Conservation (phyloP, 2,113 vertebrate species). For the Cavia aperea region DNA sequence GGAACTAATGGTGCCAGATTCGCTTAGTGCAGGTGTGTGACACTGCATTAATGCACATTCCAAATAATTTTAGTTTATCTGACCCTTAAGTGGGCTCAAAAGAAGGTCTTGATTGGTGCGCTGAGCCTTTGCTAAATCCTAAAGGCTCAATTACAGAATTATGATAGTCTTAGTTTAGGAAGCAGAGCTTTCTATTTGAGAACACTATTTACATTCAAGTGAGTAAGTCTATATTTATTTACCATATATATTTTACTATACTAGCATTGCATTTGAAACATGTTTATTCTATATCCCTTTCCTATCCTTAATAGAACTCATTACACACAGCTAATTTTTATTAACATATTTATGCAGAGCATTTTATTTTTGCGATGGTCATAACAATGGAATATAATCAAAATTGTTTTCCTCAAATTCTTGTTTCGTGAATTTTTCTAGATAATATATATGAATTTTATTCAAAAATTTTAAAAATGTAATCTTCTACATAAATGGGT, state of each 20-base stretch:
- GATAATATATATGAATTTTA: not conserved
- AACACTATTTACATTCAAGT: not conserved
- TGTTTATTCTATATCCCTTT: constrained; percentile 10
- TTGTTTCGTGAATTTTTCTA: not conserved
- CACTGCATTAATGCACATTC: not conserved
- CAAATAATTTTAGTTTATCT: not conserved
- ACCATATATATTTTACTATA: not conserved
- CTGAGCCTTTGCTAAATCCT: not conserved
- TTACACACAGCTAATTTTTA: not conserved
- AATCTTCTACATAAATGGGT: not conserved
- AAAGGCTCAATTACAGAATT: not conserved
- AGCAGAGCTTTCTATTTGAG: not conserved
- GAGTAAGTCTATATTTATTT: not conserved
- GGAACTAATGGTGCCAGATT: not conserved
- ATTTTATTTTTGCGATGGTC: not conserved
- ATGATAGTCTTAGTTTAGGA: not conserved
- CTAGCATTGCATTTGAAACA: not conserved
- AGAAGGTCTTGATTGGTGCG: not conserved
- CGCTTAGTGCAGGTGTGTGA: not conserved
- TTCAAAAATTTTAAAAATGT: not conserved
- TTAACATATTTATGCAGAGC: not conserved
- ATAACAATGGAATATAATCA: not conserved
- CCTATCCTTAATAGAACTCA: not conserved
- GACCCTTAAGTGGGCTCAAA: not conserved
- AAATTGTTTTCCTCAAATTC: not conserved